Evolutionary conservation across 2,888 invertebrate species (phyloP).

Genomic region (Eurois occulta): DNA sequence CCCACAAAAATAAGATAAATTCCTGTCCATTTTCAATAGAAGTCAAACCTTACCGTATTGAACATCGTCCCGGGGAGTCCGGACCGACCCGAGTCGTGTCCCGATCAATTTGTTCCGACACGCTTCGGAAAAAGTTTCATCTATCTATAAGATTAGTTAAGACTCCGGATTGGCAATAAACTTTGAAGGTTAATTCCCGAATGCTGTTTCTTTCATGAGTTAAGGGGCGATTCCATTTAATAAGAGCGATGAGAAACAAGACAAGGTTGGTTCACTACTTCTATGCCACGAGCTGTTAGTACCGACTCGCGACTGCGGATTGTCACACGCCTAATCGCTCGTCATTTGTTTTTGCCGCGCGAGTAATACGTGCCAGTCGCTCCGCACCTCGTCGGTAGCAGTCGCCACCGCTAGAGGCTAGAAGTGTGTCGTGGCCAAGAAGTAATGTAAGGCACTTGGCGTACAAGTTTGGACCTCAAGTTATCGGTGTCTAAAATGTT

Average conservation of each 20-base stretch:
- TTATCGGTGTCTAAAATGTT: background rate
- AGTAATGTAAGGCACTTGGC: too few relatives aligned
- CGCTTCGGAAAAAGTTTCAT: constrained; percentile 41
- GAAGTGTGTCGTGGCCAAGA: background rate
- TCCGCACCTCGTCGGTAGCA: background rate
- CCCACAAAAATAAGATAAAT: background rate
- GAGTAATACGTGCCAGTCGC: background rate
- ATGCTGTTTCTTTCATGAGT: constrained; percentile 30
- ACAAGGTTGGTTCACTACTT: background rate
- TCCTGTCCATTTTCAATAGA: constrained; percentile 12
- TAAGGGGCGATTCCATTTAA: constrained; percentile 1
- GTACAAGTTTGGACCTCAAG: too few relatives aligned
- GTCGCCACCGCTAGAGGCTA: background rate
- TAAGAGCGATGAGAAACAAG: background rate
- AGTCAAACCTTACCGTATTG: background rate
- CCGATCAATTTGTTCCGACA: constrained; percentile 48
- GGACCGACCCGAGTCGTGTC: background rate
- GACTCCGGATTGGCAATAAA: constrained; percentile 43
- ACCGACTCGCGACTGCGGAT: background rate
- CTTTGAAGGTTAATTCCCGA: constrained; percentile 39
- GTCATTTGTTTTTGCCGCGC: background rate
- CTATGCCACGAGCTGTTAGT: background rate
- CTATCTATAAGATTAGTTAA: constrained; percentile 38
- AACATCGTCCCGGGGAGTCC: background rate
- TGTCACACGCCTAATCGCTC: background rate